phyloP scores from a whole-genome alignment of 2,113 vertebrate genomes.

The Pelodiscus sinensis region DNA sequence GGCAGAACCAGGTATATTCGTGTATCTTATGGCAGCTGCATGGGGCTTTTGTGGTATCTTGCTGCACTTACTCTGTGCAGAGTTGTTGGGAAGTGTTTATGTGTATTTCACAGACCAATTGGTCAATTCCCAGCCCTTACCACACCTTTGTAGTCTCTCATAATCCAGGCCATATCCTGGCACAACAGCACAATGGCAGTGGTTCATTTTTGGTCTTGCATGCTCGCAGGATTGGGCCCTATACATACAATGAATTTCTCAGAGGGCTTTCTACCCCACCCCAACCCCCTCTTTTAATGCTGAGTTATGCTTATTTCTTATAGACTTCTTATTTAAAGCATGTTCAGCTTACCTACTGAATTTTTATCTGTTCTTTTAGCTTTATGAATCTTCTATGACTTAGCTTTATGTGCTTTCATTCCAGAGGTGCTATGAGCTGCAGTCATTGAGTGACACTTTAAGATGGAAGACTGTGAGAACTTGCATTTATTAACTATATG shows the following conservation, averaged over 20 bases:
- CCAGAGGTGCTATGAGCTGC: not conserved
- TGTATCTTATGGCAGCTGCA: not conserved
- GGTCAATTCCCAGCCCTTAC: not conserved
- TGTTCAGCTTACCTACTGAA: not conserved
- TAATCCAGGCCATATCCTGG: not conserved
- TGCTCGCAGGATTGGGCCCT: not conserved
- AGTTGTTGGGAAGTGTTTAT: not conserved
- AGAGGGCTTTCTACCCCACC: not conserved
- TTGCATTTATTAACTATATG: not conserved
- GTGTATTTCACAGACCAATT: not conserved
- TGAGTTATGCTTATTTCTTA: not conserved
- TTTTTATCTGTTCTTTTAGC: not conserved
- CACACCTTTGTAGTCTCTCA: not conserved
- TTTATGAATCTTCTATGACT: not conserved
- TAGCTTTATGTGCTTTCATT: not conserved
- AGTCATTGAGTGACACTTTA: not conserved
- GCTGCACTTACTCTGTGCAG: not conserved
- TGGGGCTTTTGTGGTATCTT: too few species aligned
- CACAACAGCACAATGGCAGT: not conserved
- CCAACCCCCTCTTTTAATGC: not conserved
- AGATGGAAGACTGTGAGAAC: accelerated
- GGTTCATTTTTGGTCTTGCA: not conserved
- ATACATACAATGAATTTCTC: not conserved
- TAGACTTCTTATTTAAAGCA: not conserved
- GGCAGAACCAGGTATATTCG: not conserved